phyloP scores from a whole-genome alignment of 2,888 invertebrate genomes.

The Callosobruchus maculatus region DNA sequence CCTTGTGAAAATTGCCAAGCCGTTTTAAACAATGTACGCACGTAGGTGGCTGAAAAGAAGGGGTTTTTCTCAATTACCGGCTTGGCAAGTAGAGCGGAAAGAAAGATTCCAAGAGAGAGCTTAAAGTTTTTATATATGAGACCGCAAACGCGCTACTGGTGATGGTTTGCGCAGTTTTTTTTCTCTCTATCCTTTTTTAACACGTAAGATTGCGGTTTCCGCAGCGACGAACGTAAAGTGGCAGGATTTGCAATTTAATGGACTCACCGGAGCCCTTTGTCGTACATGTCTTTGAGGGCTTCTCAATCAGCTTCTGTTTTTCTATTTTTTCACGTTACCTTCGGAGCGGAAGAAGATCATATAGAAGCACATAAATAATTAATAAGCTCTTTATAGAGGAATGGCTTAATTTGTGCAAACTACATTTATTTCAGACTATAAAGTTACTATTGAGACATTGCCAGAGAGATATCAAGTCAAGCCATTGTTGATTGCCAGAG shows the following conservation, averaged over 20 bases:
- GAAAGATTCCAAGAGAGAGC: neutral
- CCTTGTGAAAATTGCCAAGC: neutral
- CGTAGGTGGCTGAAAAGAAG: neutral
- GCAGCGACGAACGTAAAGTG: neutral
- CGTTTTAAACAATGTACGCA: neutral
- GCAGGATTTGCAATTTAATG: neutral
- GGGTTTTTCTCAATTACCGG: neutral
- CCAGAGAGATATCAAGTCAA: no score
- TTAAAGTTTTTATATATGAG: neutral
- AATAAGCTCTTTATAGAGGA: no score
- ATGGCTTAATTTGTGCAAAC: no score
- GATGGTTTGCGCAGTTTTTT: neutral
- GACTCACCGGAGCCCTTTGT: neutral
- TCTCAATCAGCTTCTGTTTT: neutral
- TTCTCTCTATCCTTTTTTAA: neutral
- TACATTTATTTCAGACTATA: no score
- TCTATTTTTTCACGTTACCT: neutral
- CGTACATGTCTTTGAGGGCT: neutral
- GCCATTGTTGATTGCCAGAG: no score
- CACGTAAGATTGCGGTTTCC: neutral
- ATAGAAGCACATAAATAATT: no score
- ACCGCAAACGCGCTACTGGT: neutral
- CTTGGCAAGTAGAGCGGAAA: neutral
- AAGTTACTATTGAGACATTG: no score
- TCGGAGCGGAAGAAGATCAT: no score